Evolutionary conservation across 2,113 vertebrate genomes (phyloP).

Genomic region (Tamias sibiricus): DNA sequence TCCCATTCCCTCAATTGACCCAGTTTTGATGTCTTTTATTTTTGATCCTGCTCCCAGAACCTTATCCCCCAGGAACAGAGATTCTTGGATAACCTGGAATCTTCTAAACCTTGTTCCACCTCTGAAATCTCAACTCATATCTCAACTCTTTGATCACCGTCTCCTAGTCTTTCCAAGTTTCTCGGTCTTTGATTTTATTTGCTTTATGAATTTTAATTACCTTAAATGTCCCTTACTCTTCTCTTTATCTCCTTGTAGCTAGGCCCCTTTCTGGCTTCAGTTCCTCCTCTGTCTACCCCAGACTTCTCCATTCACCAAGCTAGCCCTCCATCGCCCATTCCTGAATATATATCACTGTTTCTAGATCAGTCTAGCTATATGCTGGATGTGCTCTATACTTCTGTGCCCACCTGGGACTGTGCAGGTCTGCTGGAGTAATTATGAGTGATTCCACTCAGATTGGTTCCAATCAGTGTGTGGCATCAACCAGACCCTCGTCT

Average conservation of each 20-base stretch:
- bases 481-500: not conserved
- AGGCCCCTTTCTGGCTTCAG: not conserved
- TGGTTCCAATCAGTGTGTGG: not conserved
- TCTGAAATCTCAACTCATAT: not conserved
- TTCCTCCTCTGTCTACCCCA: not conserved
- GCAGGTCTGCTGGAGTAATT: not conserved
- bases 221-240: not conserved
- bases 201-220: not conserved
- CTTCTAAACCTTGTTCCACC: not conserved
- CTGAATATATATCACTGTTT: rapidly evolving
- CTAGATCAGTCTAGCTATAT: not conserved
- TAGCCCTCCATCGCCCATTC: not conserved
- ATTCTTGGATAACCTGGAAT: not conserved
- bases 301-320: not conserved
- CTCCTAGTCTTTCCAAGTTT: not conserved
- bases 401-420: not conserved
- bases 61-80: too few relatives aligned
- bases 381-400: not conserved
- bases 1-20: not conserved
- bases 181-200: not conserved
- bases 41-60: not conserved
- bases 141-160: not conserved
- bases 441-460: not conserved
- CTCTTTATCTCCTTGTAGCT: not conserved
- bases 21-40: not conserved